Evolutionary conservation across 2,888 invertebrate genomes (phyloP).

Genomic region (Autographa pulchrina): DNA sequence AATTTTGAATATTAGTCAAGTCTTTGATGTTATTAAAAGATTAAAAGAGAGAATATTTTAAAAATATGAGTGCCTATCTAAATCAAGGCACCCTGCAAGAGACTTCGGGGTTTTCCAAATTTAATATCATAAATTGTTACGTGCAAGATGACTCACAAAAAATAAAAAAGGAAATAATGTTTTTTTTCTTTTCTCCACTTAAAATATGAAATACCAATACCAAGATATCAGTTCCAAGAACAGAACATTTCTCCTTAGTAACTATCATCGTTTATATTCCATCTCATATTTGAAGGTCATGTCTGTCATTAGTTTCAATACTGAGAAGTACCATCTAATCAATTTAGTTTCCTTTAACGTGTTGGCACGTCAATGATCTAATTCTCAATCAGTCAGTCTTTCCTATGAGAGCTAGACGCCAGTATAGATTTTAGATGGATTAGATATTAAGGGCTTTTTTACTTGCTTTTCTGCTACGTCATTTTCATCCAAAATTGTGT

Average conservation of each 20-base stretch:
- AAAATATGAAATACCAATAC: no score
- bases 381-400: slow-evolving; percentile 1
- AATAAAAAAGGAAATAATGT: no score
- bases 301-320: slow-evolving; percentile 4
- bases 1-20: no score
- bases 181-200: no score
- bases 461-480: neutral
- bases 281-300: neutral
- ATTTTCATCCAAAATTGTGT: no score
- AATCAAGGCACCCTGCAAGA: no score
- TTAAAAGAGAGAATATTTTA: no score
- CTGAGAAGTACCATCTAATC: neutral
- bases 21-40: no score
- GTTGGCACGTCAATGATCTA: slow-evolving; percentile 4
- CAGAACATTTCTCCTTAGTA: neutral
- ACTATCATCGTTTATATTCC: neutral
- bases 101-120: no score
- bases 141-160: no score
- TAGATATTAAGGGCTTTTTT: neutral
- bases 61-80: no score
- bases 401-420: neutral
- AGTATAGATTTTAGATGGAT: neutral
- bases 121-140: no score
- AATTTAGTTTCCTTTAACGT: neutral
- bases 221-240: neutral